Percentiles rank a stretch among this genome's conserved stretches.
Conservation (phyloP, 1,140 invertebrate genomes). For the Agrilus planipennis region DNA sequence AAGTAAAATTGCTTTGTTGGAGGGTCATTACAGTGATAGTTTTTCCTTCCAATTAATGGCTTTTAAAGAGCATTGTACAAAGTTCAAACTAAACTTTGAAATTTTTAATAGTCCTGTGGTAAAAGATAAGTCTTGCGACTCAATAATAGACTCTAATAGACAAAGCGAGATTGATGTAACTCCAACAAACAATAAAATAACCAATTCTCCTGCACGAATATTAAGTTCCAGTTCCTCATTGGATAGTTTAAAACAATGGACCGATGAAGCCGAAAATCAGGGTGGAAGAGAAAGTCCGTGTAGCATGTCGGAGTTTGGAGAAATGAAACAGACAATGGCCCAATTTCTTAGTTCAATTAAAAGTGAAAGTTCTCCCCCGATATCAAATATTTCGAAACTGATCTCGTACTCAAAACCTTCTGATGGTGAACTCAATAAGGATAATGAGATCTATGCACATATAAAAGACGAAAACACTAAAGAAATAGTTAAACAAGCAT, state of each 20-base stretch:
- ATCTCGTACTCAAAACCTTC: slow-evolving; percentile 13
- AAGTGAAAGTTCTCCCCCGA: slow-evolving; percentile 22
- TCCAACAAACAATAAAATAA: slow-evolving; percentile 4
- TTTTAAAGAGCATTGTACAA: slow-evolving; percentile 26
- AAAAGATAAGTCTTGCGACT: slow-evolving; percentile 8
- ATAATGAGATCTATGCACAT: slow-evolving; percentile 14
- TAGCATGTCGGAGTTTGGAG: slow-evolving; percentile 22
- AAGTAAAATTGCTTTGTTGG: slow-evolving; percentile 33
- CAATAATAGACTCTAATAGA: slow-evolving; percentile 7
- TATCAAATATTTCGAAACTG: slow-evolving; percentile 24
- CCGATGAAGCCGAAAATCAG: slow-evolving; percentile 30
- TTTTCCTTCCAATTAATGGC: slow-evolving; percentile 35
- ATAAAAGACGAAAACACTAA: slow-evolving; percentile 22
- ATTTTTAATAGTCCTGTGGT: neutral
- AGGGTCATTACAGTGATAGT: slow-evolving; percentile 34
- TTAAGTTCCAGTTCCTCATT: slow-evolving; percentile 30
- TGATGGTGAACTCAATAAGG: slow-evolving; percentile 12
- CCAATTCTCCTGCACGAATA: slow-evolving; percentile 24
- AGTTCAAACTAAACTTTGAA: slow-evolving; percentile 15
- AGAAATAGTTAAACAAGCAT: slow-evolving; percentile 24
- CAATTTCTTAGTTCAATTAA: slow-evolving; percentile 29
- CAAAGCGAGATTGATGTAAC: neutral
- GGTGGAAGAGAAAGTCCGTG: slow-evolving; percentile 31
- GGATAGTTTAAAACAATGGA: slow-evolving; percentile 31
- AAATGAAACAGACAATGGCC: slow-evolving; percentile 27